A percentile compares a stretch with the other conserved stretches of the same genome.
phyloP scores from a whole-genome alignment of 2,888 invertebrate genomes.

The Pegoplata infirma region DNA sequence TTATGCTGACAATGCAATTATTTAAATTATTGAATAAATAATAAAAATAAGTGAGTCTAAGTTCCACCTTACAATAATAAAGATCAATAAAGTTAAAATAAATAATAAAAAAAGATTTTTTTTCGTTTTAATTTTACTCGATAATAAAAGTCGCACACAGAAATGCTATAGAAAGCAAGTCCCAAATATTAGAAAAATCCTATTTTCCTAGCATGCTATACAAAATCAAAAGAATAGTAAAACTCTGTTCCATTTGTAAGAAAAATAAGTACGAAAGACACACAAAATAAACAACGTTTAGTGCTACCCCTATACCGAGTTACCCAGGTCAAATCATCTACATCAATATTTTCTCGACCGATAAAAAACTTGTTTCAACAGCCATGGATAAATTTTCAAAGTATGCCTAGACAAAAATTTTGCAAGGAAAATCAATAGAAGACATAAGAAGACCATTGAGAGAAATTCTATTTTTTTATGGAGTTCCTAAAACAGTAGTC shows the following conservation, averaged over 20 bases:
- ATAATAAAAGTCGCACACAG: no score
- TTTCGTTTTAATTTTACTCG: no score
- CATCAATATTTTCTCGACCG: conserved; percentile 53
- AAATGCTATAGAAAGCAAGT: no score
- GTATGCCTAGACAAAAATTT: conserved; percentile 28
- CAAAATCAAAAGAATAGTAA: conserved; percentile 45
- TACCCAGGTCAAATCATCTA: conserved; percentile 57
- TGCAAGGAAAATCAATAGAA: conserved; percentile 52
- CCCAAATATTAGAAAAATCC: background rate
- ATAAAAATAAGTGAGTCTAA: no score
- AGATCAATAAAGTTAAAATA: no score
- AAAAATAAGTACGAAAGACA: conserved; percentile 54
- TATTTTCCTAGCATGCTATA: conserved; percentile 53
- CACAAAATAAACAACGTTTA: conserved; percentile 34
- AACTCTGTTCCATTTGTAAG: conserved; percentile 51
- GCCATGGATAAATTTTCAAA: conserved; percentile 56
- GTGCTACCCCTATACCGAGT: conserved; percentile 55
- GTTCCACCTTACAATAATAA: no score
- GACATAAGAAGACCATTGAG: conserved; percentile 51
- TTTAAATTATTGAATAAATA: no score
- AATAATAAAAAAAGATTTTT: no score
- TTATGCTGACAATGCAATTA: no score
- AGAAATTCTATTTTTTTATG: conserved; percentile 53
- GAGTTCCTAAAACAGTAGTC: conserved; percentile 57
- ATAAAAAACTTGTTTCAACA: conserved; percentile 35